A percentile compares a stretch with the other conserved stretches of the same genome.
Evolutionary conservation across 2,797 vertebrate genomes (phyloP).

Genomic region (Hydrophis major): DNA sequence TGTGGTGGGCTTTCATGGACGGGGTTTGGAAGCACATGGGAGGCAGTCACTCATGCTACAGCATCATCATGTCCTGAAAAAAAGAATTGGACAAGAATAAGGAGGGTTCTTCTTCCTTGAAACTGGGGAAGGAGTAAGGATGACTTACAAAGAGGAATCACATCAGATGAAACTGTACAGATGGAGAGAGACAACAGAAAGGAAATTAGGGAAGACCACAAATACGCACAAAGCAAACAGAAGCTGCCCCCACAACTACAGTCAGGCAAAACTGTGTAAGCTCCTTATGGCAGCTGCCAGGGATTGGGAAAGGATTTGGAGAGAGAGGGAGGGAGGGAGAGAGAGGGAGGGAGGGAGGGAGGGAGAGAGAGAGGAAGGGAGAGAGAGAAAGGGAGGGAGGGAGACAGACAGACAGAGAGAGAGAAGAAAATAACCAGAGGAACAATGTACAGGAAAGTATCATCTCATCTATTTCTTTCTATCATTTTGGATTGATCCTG

Average conservation of each 20-base stretch:
- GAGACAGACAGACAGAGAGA: not conserved
- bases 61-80: too few species aligned
- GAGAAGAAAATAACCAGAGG: not conserved
- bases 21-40: not conserved
- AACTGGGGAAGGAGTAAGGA: not conserved
- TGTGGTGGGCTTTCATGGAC: not conserved
- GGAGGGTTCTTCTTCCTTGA: not conserved
- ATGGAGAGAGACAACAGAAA: not conserved
- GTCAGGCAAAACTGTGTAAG: constrained; percentile 8
- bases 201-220: not conserved
- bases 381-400: too few species aligned
- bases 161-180: not conserved
- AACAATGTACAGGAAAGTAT: not conserved
- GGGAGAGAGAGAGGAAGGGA: too few species aligned
- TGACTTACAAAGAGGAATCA: not conserved
- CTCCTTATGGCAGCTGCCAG: constrained; percentile 31
- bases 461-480: not conserved
- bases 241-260: not conserved
- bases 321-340: not conserved
- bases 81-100: not conserved
- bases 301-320: constrained; percentile 29
- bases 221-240: not conserved
- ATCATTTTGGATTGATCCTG: not conserved
- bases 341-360: not conserved
- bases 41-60: too few species aligned